Evolutionary conservation across 1,140 invertebrate genomes (phyloP).

Genomic region (Camponotus pennsylvanicus): DNA sequence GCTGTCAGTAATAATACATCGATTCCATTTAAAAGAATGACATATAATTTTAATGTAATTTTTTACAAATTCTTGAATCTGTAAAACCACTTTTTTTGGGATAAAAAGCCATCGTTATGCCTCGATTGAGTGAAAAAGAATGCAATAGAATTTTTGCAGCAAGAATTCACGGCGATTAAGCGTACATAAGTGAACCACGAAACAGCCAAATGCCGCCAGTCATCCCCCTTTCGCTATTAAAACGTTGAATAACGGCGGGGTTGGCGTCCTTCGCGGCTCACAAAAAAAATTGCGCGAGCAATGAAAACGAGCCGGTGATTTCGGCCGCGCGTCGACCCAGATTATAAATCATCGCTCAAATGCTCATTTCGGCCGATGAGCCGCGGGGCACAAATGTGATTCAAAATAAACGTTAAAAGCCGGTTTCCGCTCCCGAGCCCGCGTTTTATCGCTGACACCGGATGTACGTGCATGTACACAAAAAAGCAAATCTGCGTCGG

Average conservation of each 20-base stretch:
- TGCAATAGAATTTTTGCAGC: background rate
- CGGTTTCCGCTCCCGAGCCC: slow-evolving; percentile 24
- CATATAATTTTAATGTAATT: too few relatives aligned
- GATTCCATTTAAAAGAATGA: too few relatives aligned
- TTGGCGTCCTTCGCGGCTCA: background rate
- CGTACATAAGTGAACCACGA: slow-evolving; percentile 9
- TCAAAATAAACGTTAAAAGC: slow-evolving; percentile 63
- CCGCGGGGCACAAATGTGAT: slow-evolving; percentile 45
- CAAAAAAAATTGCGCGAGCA: slow-evolving; percentile 47
- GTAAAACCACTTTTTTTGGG: too few relatives aligned
- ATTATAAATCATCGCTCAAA: slow-evolving; percentile 63
- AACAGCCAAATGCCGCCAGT: background rate
- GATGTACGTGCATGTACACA: slow-evolving; percentile 20
- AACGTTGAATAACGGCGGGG: slow-evolving; percentile 15
- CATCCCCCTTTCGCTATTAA: slow-evolving; percentile 22
- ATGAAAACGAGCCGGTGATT: slow-evolving; percentile 57
- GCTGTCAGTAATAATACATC: too few relatives aligned
- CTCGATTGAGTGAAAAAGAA: background rate
- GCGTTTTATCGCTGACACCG: slow-evolving; percentile 46
- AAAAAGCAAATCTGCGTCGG: slow-evolving; percentile 48
- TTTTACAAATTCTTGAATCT: too few relatives aligned
- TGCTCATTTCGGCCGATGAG: slow-evolving; percentile 56
- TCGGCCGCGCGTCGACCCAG: slow-evolving; percentile 17
- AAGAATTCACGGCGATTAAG: slow-evolving; percentile 26
- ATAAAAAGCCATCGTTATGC: background rate